A percentile compares a stretch with the other conserved stretches of the same genome.
Conservation (phyloP, 1,140 invertebrate species). For the Pomacea maculata region DNA sequence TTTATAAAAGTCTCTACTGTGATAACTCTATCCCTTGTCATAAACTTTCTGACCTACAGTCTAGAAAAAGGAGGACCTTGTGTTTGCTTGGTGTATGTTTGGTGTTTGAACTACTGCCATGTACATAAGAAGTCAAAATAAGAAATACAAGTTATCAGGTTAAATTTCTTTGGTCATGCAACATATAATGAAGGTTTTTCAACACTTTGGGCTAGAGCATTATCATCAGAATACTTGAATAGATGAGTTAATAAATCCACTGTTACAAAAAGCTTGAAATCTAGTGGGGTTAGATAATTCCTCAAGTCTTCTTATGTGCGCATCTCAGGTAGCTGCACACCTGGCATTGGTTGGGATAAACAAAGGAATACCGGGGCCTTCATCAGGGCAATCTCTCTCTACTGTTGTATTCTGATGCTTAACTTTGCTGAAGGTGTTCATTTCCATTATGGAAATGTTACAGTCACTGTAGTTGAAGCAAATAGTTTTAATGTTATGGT, state of each 20-base stretch:
- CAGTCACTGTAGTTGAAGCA: too few relatives aligned
- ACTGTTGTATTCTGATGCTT: too few relatives aligned
- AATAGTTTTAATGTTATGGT: too few relatives aligned
- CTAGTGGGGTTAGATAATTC: background rate
- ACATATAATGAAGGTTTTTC: background rate
- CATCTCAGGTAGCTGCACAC: background rate
- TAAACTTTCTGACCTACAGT: background rate
- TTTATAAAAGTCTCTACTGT: background rate
- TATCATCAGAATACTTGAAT: background rate
- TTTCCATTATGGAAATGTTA: too few relatives aligned
- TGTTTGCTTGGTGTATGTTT: background rate
- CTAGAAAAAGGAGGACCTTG: background rate
- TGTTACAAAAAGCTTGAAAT: background rate
- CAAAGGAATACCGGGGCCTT: too few relatives aligned
- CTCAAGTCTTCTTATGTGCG: background rate
- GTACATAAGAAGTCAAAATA: background rate
- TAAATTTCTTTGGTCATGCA: background rate
- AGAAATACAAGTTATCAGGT: background rate
- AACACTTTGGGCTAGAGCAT: background rate
- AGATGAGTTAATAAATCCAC: background rate
- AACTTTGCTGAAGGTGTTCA: too few relatives aligned
- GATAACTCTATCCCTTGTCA: background rate
- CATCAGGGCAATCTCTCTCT: too few relatives aligned
- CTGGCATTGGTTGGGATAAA: background rate
- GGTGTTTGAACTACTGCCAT: conserved; percentile 1